phyloP scores from a whole-genome alignment of 2,888 invertebrate genomes.

The Julus scandinavius region DNA sequence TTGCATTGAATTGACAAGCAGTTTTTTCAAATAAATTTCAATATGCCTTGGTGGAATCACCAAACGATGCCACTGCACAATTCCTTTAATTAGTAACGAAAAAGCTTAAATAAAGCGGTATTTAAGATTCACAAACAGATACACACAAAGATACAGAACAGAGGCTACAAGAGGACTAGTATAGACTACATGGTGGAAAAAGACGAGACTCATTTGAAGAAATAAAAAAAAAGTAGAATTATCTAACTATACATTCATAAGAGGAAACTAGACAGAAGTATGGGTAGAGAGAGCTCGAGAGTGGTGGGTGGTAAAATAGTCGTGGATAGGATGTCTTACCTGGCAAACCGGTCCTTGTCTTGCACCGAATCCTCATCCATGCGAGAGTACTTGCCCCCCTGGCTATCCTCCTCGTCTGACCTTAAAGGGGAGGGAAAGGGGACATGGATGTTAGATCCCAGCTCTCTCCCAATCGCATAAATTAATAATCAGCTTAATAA shows the following conservation, averaged over 20 bases:
- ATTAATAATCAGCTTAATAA: conserved; percentile 51
- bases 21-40: too few species aligned
- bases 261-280: conserved; percentile 45
- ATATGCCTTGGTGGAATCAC: too few species aligned
- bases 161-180: conserved; percentile 11
- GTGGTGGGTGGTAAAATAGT: conserved; percentile 48
- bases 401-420: conserved; percentile 89
- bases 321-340: conserved; percentile 71
- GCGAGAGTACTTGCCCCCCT: conserved; percentile 82
- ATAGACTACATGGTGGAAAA: background rate
- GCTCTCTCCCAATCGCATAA: conserved; percentile 38
- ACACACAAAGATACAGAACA: conserved; percentile 11
- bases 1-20: too few species aligned
- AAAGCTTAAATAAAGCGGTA: background rate
- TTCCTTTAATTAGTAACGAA: background rate
- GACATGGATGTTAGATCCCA: conserved; percentile 42
- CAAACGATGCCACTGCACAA: background rate
- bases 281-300: conserved; percentile 43
- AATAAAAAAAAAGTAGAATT: conserved; percentile 21
- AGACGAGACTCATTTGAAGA: conserved; percentile 12
- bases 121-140: background rate
- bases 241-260: conserved; percentile 7
- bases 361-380: conserved; percentile 95
- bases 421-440: conserved; percentile 67
- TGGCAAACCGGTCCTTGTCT: conserved; percentile 97